These are phyloP conservation scores for Monoplex corrugatus DNA, from an alignment of 2,888 invertebrate species.

Conservation along the genomic window DNA sequence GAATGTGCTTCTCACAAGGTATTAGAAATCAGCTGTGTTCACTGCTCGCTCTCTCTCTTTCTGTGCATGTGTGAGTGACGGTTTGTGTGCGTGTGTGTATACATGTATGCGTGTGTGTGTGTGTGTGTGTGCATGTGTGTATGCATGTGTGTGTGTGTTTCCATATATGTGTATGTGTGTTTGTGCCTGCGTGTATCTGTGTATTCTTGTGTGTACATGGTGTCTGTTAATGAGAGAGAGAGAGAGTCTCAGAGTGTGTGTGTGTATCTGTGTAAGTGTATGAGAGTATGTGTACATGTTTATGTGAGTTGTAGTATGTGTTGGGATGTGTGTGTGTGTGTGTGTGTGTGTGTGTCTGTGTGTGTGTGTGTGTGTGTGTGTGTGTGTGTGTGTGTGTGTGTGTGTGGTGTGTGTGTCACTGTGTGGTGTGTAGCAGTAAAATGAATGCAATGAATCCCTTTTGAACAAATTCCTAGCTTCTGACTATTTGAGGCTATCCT, in stretches of 20 bases:
- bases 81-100: background rate
- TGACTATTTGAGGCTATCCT: background rate
- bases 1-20: background rate
- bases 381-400: too few relatives aligned
- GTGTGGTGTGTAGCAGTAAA: background rate
- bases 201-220: background rate
- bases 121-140: conserved; percentile 15
- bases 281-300: background rate
- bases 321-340: too few relatives aligned
- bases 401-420: background rate
- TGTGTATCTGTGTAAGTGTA: background rate
- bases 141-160: background rate
- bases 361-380: too few relatives aligned
- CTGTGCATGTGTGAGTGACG: background rate
- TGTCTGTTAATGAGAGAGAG: background rate
- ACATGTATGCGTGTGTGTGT: background rate
- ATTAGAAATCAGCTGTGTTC: background rate
- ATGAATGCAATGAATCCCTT: too few relatives aligned
- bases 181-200: background rate
- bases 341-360: too few relatives aligned
- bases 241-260: background rate
- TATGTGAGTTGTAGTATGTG: background rate
- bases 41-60: background rate
- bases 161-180: conserved; percentile 2
- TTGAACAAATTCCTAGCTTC: too few relatives aligned